Base-by-base conservation (phyloP, 2,797 vertebrate genomes). In the Diplodus puntazzo region DNA sequence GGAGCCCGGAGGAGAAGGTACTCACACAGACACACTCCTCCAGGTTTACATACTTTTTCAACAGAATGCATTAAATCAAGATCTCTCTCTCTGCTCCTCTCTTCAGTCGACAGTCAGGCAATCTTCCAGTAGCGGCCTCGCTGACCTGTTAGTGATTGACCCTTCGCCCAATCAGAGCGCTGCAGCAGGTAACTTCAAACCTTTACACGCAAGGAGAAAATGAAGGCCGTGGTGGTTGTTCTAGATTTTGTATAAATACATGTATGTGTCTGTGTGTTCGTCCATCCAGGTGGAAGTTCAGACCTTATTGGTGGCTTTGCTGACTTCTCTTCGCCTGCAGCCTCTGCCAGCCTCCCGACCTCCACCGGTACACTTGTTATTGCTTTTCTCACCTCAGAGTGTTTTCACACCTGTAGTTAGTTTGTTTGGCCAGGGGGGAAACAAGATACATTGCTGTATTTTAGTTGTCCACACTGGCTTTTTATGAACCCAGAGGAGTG, bases 281-380 rank as follows among this genome's bases (percentile, higher is more conserved):
- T 75, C 50, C 66, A 14, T 79, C 4, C 87, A 95, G 95, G 91
- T 83, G 94, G 88, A 23, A 90, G 90, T 50, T 81, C 95, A 82
- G 97, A 99, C 92, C 96, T 96, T 4, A 98, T 99, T 79, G 96
- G 95, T 89, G 97, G 96, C 80, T 99, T 99, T 93, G 98, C 98
- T 85, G 98, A 98, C 90, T 99, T 99, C 87, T 96, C 94, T 70
- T 98, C 97, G 68, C 95, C 96, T 55, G 95, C 95, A 84, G 96
- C 97, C 69, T 97, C 97, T 73, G 96, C 97, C 82, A 96, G 87
- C 92, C 97, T 97, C 82, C 96, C 98, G 39, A 91, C 95, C 3
- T 89, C 94, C 0, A 95, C 96, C 87, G 97, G 98, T 99, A 97
- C 74, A 90, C 83, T 25, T 20, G 5, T 34, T 43, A 46, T 48